Evolutionary conservation across 2,797 vertebrate species (phyloP).

Genomic region (Scarus forsteni): DNA sequence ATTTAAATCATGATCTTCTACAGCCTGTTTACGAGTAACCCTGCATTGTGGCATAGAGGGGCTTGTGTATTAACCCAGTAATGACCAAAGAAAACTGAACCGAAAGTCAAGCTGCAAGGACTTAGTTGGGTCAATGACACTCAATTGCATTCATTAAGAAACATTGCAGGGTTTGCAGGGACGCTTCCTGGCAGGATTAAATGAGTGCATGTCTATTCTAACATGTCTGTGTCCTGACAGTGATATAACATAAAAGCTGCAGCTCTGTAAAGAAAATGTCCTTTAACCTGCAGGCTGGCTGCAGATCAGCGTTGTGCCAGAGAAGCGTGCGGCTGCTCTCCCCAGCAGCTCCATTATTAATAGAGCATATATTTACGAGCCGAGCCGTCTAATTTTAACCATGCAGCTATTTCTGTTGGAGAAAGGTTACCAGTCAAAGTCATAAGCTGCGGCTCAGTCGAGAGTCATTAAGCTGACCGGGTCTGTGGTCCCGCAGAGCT

Average conservation of each 20-base stretch:
- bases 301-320: conserved; percentile 18
- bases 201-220: background rate
- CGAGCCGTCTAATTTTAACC: conserved; percentile 76
- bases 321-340: background rate
- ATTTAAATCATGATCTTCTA: no score
- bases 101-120: no score
- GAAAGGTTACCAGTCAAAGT: conserved; percentile 64
- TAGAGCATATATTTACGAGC: conserved; percentile 56
- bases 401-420: conserved; percentile 51
- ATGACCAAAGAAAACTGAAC: no score
- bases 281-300: conserved; percentile 29
- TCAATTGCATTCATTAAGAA: no score
- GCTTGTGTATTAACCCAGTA: no score
- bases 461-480: conserved; percentile 27
- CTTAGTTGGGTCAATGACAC: background rate
- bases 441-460: conserved; percentile 44
- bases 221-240: conserved; percentile 11
- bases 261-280: background rate
- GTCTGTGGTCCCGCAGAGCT: background rate
- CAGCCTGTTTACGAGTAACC: no score
- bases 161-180: background rate
- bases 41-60: no score
- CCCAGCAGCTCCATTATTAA: conserved; percentile 44
- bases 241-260: conserved; percentile 10
- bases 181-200: background rate